Percentiles rank a stretch among this genome's conserved stretches.
phyloP scores from a whole-genome alignment of 2,113 vertebrate genomes.

The Dermatemys mawii region DNA sequence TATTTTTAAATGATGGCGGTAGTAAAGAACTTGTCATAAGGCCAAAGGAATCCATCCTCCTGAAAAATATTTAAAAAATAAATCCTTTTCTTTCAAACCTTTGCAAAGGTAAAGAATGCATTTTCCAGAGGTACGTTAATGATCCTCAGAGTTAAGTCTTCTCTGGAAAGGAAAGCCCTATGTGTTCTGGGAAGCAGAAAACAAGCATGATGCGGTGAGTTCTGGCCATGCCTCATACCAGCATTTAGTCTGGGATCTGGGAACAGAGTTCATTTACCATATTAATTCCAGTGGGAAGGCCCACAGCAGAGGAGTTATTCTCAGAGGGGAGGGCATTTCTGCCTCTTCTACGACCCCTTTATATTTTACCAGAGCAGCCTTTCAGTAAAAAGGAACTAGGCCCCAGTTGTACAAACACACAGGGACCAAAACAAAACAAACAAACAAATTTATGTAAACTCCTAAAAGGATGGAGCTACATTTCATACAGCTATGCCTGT shows the following conservation, averaged over 20 bases:
- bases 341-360: neutral
- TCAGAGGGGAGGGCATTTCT: neutral
- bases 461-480: neutral
- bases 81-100: neutral
- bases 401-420: accelerated
- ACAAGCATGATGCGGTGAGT: neutral
- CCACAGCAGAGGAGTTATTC: too few species aligned
- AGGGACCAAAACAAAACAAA: neutral
- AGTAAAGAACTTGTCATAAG: neutral
- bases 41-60: neutral
- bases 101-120: neutral
- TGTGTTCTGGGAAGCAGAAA: neutral
- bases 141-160: neutral
- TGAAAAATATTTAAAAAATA: neutral
- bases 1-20: neutral
- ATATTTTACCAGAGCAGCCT: neutral
- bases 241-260: neutral
- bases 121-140: neutral
- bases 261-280: neutral
- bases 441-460: neutral
- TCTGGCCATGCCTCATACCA: neutral
- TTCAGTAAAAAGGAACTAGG: neutral
- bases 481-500: neutral
- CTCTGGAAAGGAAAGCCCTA: neutral
- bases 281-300: neutral